phyloP scores from a whole-genome alignment of 1,140 invertebrate genomes.

The Panagrolaimus sp. region DNA sequence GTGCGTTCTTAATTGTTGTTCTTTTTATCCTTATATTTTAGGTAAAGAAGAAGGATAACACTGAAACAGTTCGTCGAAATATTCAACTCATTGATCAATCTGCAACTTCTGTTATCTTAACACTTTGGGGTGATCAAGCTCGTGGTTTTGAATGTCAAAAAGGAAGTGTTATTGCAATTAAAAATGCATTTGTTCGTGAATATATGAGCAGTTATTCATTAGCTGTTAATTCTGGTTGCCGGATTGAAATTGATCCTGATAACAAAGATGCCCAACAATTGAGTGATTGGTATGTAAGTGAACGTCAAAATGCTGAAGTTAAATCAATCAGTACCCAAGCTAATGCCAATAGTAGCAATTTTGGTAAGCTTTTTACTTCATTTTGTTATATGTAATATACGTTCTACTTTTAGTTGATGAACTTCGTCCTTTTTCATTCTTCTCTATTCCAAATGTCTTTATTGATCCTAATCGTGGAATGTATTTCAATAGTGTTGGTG shows the following conservation, averaged over 20 bases:
- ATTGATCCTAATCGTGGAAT: slow-evolving; percentile 30
- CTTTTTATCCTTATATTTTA: too few relatives aligned
- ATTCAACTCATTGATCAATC: slow-evolving; percentile 79
- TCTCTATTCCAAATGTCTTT: slow-evolving; percentile 28
- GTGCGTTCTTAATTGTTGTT: slow-evolving; percentile 14
- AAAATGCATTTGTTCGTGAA: slow-evolving; percentile 50
- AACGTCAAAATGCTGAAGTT: slow-evolving; percentile 30
- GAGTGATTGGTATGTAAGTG: slow-evolving; percentile 39
- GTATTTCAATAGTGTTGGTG: slow-evolving; percentile 44
- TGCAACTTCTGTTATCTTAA: slow-evolving; percentile 69
- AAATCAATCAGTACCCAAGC: slow-evolving; percentile 33
- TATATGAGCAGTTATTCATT: slow-evolving; percentile 47
- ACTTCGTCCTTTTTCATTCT: slow-evolving; percentile 41
- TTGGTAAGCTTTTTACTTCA: slow-evolving; percentile 4
- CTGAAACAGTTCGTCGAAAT: slow-evolving; percentile 84
- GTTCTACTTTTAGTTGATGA: slow-evolving; percentile 46
- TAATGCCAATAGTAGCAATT: slow-evolving; percentile 9
- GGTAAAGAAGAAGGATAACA: slow-evolving; percentile 63
- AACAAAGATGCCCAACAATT: slow-evolving; percentile 29
- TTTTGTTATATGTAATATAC: not conserved
- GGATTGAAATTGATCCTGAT: slow-evolving; percentile 32
- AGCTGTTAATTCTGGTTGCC: not conserved
- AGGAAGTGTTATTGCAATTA: slow-evolving; percentile 47
- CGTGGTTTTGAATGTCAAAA: slow-evolving; percentile 56
- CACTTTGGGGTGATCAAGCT: slow-evolving; percentile 63